Conservation (phyloP, 2,888 invertebrate genomes). For the Cosmia trapezina region DNA sequence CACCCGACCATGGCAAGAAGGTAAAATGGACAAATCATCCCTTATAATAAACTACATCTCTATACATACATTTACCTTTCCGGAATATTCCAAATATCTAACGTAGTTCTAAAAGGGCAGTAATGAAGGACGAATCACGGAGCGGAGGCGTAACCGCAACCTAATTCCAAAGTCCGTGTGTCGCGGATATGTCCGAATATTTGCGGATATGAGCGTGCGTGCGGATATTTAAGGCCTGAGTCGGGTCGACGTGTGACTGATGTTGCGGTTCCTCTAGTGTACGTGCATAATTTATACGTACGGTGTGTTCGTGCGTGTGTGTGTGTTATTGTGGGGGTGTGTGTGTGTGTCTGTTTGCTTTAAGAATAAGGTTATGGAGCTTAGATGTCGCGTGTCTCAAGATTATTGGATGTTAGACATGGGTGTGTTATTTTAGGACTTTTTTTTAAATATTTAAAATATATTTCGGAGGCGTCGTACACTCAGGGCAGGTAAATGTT, state of each 20-base stretch:
- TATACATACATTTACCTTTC: constrained; percentile 9
- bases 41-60: not conserved
- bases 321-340: not conserved
- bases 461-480: not conserved
- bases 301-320: constrained; percentile 20
- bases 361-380: constrained; percentile 47
- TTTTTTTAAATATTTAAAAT: constrained; percentile 2
- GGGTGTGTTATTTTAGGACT: constrained; percentile 30
- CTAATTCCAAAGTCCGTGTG: constrained; percentile 67
- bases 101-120: constrained; percentile 34
- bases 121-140: constrained; percentile 61
- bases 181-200: constrained; percentile 65
- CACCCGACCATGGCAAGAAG: not conserved
- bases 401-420: constrained; percentile 36
- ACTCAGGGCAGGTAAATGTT: no score
- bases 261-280: constrained; percentile 66
- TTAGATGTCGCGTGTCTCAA: constrained; percentile 38
- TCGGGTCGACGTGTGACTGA: constrained; percentile 77
- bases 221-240: constrained; percentile 68
- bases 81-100: constrained; percentile 34
- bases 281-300: constrained; percentile 70
- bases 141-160: constrained; percentile 60
- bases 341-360: constrained; percentile 41
- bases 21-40: not conserved
- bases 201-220: constrained; percentile 64